Evolutionary conservation across 2,888 invertebrate species (phyloP), one percentile per base, ranked within the genome.

Genomic region (Drosophila mercatorum): DNA sequence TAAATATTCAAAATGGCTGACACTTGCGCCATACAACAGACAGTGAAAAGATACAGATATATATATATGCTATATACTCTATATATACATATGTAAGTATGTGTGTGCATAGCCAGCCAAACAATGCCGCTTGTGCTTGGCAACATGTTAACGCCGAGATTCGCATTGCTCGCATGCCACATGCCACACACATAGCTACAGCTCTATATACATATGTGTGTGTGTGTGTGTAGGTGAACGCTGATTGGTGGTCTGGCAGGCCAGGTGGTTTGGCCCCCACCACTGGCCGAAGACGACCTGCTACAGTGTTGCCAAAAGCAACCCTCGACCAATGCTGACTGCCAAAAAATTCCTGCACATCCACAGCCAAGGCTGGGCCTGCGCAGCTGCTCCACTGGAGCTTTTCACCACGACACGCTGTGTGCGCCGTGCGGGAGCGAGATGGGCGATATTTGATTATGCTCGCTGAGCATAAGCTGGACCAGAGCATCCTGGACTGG

Each of bases 1-100:
- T 56, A 69, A 70, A 91, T 89, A 87, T 91, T 89, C 91, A 91
- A 91, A 91, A 91, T 91, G 91, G 91, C 91, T 75, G 91, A 88
- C 91, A 78, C 70, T 68, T 76, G 72, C 61, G 73, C 64, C 49
- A 61, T 68, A 47, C 67, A 71, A 26, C 36, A 34, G 52, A 34
- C 52, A 53, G 14, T 53, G 26, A 14, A 36, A 4, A 14, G 38
- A 38, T 68, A 72, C 62, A 43, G 36, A 46, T 34, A 52, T 63
- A n/a, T n/a, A 74, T 66, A 44, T 49, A 31, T 11, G 11, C 28
- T 31, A 34, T 28, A 57, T 44, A 43, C 38, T 28, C 28, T 28
- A 0, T 46, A 34, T 36, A 51, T 31, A 34, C 17, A 51, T 31
- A 12, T 12, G 10, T 22, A 12, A 0, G 26, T 44, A 5, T 44